Base-by-base conservation (phyloP, 1,140 invertebrate species). In the Lepidurus apus region DNA sequence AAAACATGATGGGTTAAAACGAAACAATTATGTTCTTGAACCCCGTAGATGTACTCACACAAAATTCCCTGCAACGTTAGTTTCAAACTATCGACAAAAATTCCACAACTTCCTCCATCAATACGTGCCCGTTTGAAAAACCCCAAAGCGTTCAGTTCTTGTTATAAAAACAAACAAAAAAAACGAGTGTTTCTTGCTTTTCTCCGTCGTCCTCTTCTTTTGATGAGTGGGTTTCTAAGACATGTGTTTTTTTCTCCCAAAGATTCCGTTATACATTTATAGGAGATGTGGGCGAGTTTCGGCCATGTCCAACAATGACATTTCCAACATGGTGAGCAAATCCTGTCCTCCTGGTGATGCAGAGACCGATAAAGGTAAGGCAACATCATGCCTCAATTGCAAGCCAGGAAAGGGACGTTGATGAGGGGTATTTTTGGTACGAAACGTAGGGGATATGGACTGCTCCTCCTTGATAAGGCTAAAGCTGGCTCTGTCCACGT, bases 391-490 rank as follows among this genome's bases (percentile, higher is more conserved):
- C 53, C 53, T 21, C 21, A 65, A 65, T 9, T 65, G 53, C 5
- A 65, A 65, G 21, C 17, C 53, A 21, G 53, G 53, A 65, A 65
- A 65, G 17, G 53, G 53, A 21, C 53, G 53, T 21, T 65, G 53
- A 21, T n/a, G 17, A 65, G 53, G 13, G 17, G 8, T 7, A 65
- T 65, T 65, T 65, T 65, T 65, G 53, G 53, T 65, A 65, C 21
- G 21, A 65, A 65, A 65, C 53, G 53, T 21, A n/a, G 53, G 53
- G 53, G 8, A 65, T 65, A 65, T 21, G 53, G 53, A 65, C 21
- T 65, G 53, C 53, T 65, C 53, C 53, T 65, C 53, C 21, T 21
- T 65, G 53, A 65, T 65, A 65, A 65, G 53, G 53, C 53, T 65
- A 65, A 65, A 65, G 53, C 53, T 65, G 53, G 53, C 53, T 65